Percentiles rank a stretch among this genome's conserved stretches.
These are phyloP conservation scores for Globia sparganii DNA, from an alignment of 2,888 invertebrate species.

Conservation along the genomic window DNA sequence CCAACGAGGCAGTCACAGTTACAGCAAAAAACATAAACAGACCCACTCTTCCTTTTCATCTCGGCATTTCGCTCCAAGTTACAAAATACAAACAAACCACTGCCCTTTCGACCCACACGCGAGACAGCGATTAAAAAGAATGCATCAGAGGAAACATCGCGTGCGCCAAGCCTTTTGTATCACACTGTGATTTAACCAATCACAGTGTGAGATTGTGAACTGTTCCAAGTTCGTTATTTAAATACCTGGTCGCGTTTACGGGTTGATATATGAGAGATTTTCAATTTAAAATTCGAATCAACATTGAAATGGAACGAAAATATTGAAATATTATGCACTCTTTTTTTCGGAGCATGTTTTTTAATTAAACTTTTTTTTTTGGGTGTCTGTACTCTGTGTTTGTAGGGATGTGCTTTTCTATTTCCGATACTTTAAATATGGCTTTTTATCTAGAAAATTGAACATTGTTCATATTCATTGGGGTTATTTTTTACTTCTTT, in stretches of 20 bases:
- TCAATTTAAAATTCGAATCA: constrained; percentile 39
- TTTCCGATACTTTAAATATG: not conserved
- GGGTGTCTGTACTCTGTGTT: not conserved
- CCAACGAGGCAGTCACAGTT: no score
- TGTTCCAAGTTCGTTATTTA: constrained; percentile 41
- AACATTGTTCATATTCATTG: not conserved
- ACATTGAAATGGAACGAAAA: constrained; percentile 25
- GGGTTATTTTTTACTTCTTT: not conserved
- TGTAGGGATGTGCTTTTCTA: not conserved
- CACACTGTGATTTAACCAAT: constrained; percentile 30
- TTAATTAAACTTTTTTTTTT: constrained; percentile 16
- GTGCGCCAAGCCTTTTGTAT: constrained; percentile 52
- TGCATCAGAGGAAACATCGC: constrained; percentile 51
- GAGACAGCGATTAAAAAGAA: constrained; percentile 55
- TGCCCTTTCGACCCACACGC: constrained; percentile 55
- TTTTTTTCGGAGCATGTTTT: constrained; percentile 23
- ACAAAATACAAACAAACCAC: constrained; percentile 25
- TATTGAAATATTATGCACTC: constrained; percentile 17
- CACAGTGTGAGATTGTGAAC: constrained; percentile 33
- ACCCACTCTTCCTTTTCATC: constrained; percentile 1
- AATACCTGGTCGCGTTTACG: constrained; percentile 35
- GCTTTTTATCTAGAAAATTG: not conserved
- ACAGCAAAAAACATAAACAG: not conserved
- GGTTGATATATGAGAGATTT: constrained; percentile 30
- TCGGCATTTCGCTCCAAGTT: constrained; percentile 6